phyloP scores from a whole-genome alignment of 2,888 invertebrate genomes.

The Anarsia innoxiella region DNA sequence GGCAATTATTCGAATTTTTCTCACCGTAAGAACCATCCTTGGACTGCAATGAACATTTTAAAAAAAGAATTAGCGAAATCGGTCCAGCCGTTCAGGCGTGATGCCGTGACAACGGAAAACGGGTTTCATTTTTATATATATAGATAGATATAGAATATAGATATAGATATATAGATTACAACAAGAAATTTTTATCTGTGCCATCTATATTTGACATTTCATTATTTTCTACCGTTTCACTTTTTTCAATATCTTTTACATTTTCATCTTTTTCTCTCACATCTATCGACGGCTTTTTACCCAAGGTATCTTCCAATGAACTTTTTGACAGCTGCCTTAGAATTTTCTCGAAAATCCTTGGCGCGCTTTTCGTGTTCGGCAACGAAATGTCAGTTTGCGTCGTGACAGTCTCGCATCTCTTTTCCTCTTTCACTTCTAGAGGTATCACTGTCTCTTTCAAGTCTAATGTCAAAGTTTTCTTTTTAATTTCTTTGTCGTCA shows the following conservation, averaged over 20 bases:
- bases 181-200: no score
- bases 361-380: slow-evolving; percentile 66
- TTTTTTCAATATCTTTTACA: not conserved
- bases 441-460: slow-evolving; percentile 52
- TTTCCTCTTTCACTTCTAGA: slow-evolving; percentile 36
- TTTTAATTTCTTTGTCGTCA: slow-evolving; percentile 29
- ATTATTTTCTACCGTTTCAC: not conserved
- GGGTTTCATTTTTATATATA: no score
- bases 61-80: no score
- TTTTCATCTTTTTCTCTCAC: not conserved
- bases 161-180: no score
- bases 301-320: slow-evolving; percentile 43
- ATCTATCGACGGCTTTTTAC: slow-evolving; percentile 15
- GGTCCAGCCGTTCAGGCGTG: no score
- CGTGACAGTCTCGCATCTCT: slow-evolving; percentile 47
- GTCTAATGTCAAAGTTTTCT: slow-evolving; percentile 48
- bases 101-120: no score
- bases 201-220: no score
- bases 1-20: no score
- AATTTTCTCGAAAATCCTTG: slow-evolving; percentile 65
- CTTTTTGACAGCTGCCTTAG: slow-evolving; percentile 55
- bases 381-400: slow-evolving; percentile 67
- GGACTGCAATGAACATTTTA: no score
- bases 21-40: no score
- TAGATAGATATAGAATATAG: no score